These are phyloP conservation scores for Trinorchestia longiramus DNA, from an alignment of 1,140 invertebrate species.

Conservation along the genomic window DNA sequence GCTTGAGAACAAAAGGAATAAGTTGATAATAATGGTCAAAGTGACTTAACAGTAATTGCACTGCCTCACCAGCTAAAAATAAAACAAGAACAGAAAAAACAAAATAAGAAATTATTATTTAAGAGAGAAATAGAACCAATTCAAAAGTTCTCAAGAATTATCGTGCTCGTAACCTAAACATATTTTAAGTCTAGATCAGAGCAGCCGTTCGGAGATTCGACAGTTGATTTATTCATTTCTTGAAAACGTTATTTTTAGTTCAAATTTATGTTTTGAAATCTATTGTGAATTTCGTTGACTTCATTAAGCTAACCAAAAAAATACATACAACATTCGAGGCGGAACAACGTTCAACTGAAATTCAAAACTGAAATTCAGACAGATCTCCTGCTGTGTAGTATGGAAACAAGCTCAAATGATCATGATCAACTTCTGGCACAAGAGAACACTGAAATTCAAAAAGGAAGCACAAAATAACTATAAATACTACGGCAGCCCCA, in stretches of 20 bases:
- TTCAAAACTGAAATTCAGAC: background rate
- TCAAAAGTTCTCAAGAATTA: background rate
- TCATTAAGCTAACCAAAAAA: background rate
- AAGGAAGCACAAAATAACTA: background rate
- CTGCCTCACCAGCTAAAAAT: background rate
- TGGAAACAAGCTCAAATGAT: background rate
- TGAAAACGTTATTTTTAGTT: too few relatives aligned
- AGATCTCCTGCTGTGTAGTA: background rate
- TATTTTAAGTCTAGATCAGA: too few relatives aligned
- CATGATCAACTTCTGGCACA: background rate
- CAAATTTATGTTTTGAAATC: background rate
- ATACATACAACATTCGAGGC: background rate
- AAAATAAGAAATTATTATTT: background rate
- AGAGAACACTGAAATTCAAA: background rate
- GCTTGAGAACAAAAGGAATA: background rate
- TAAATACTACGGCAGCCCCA: background rate
- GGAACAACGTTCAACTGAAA: background rate
- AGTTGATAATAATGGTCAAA: background rate
- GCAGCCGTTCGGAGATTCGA: background rate
- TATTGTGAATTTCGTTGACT: background rate
- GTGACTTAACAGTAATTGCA: background rate
- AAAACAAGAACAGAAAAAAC: background rate
- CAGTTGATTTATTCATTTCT: background rate
- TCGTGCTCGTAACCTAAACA: background rate
- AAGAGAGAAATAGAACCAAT: background rate